Conservation (phyloP, 2,113 vertebrate genomes). For the Nymphicus hollandicus region DNA sequence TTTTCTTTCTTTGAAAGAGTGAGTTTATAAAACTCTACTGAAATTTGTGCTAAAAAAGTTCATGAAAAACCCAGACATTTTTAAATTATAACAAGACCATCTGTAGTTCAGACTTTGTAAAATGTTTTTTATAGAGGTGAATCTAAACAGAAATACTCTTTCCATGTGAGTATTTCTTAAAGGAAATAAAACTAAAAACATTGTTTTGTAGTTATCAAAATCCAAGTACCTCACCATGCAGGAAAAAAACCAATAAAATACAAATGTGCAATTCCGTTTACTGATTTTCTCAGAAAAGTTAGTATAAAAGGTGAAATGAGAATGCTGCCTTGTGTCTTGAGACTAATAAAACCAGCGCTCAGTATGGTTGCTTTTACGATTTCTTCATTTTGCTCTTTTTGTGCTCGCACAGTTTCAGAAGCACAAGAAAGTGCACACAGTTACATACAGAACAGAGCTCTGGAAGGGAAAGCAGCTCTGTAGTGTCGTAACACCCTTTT, state of each 20-base stretch:
- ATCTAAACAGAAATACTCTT: not conserved
- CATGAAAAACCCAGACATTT: not conserved
- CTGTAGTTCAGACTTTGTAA: not conserved
- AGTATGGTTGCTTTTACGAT: not conserved
- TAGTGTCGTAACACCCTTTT: too few species aligned
- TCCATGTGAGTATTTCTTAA: not conserved
- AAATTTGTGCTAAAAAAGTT: not conserved
- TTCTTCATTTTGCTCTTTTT: not conserved
- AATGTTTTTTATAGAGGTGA: not conserved
- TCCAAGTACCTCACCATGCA: not conserved
- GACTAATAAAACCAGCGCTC: not conserved
- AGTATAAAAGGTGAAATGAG: not conserved
- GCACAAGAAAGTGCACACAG: not conserved
- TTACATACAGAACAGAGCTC: not conserved
- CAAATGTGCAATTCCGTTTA: not conserved
- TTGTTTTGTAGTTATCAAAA: not conserved
- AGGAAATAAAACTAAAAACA: not conserved
- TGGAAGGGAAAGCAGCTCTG: not conserved
- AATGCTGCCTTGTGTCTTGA: not conserved
- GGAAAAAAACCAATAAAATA: not conserved
- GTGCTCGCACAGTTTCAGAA: not conserved
- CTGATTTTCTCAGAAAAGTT: not conserved
- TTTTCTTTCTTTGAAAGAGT: not conserved
- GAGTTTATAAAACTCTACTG: not conserved
- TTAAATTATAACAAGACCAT: not conserved